These are phyloP conservation scores for Lacerta bilineata DNA, from an alignment of 2,797 vertebrate genomes.

Conservation along the genomic window DNA sequence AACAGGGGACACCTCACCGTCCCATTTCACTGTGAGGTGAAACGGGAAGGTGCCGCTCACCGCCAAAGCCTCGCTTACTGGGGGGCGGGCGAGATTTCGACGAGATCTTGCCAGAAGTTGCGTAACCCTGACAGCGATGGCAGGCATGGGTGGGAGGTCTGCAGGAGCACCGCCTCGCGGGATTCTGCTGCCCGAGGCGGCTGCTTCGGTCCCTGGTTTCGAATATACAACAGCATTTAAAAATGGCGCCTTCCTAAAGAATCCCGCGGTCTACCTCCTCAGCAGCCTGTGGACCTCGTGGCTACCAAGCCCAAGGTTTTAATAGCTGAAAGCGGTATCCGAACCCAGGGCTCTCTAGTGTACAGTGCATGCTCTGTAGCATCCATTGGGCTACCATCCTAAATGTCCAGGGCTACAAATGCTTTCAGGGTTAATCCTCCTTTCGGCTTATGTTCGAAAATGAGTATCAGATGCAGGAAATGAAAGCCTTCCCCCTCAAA, in stretches of 20 bases:
- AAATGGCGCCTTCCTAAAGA: not conserved
- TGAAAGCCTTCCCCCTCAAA: conserved; percentile 74
- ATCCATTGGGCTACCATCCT: not conserved
- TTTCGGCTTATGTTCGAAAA: conserved; percentile 69
- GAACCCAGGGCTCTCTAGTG: not conserved
- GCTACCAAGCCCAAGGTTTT: not conserved
- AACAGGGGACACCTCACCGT: too few species aligned
- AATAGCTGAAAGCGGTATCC: not conserved
- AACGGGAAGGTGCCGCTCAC: too few species aligned
- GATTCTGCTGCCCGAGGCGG: too few species aligned
- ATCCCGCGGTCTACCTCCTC: too few species aligned
- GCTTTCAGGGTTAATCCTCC: conserved; percentile 68
- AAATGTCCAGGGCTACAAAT: conserved; percentile 40
- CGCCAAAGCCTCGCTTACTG: too few species aligned
- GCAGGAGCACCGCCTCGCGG: too few species aligned
- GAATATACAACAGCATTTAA: not conserved
- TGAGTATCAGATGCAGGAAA: conserved; percentile 76
- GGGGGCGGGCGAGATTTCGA: accelerated
- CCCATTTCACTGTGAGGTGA: too few species aligned
- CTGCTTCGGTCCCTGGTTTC: not conserved
- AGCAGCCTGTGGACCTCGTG: not conserved
- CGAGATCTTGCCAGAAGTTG: too few species aligned
- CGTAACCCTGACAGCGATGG: too few species aligned
- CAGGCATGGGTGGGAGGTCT: too few species aligned
- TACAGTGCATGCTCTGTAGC: not conserved